Conservation (phyloP, 2,113 vertebrate genomes). For the Apodemus speciosus region DNA sequence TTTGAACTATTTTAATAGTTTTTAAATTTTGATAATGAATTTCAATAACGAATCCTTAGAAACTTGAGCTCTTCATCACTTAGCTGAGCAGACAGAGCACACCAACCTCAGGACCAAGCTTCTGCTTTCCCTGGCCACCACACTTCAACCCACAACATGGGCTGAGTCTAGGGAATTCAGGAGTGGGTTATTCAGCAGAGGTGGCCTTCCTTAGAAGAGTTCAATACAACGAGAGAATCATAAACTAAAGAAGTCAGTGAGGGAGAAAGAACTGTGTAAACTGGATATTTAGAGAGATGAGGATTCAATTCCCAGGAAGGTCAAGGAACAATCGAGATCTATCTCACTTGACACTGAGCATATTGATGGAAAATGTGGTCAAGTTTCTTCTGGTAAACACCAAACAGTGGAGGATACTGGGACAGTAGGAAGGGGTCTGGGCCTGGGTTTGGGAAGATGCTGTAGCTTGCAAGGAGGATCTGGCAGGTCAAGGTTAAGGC, state of each 20-base stretch:
- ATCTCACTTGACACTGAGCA: background rate
- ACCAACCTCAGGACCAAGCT: background rate
- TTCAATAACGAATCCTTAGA: constrained; percentile 16
- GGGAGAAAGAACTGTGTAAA: background rate
- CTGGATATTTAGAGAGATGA: background rate
- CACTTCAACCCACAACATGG: background rate
- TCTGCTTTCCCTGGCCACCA: background rate
- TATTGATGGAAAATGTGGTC: background rate
- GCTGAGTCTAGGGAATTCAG: background rate
- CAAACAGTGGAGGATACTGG: background rate
- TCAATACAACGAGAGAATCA: constrained; percentile 6
- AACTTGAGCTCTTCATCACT: background rate
- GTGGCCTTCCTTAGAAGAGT: background rate
- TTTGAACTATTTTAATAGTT: background rate
- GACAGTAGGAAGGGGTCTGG: too few relatives aligned
- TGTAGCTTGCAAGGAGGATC: background rate
- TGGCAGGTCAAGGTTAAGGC: background rate
- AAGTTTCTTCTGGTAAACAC: background rate
- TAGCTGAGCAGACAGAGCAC: background rate
- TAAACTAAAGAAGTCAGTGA: background rate
- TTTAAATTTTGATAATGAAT: background rate
- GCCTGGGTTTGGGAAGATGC: background rate
- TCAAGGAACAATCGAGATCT: background rate
- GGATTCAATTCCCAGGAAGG: constrained; percentile 12
- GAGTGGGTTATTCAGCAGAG: background rate